These are phyloP conservation scores for Phymorhynchus buccinoides DNA, from an alignment of 1,140 invertebrate species.

Conservation along the genomic window DNA sequence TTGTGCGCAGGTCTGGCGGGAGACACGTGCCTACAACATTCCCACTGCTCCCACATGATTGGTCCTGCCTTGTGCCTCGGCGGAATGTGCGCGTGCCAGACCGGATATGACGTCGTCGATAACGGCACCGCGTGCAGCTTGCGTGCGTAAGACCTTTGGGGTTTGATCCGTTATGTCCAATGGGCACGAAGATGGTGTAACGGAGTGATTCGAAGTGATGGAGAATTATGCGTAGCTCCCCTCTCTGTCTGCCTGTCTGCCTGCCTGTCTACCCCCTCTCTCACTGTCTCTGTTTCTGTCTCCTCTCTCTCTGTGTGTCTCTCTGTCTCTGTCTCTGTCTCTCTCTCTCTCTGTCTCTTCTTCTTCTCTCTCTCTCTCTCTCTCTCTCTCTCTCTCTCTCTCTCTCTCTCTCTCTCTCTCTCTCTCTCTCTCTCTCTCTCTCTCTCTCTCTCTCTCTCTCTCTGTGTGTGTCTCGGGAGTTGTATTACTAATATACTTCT, in stretches of 20 bases:
- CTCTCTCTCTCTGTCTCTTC: conserved; percentile 7
- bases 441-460: too few species aligned
- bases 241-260: neutral
- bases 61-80: neutral
- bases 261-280: neutral
- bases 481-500: too few species aligned
- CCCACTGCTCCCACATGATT: conserved; percentile 15
- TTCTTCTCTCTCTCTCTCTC: neutral
- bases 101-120: conserved; percentile 29
- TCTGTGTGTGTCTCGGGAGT: too few species aligned
- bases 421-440: too few species aligned
- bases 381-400: too few species aligned
- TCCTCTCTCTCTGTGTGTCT: too few species aligned
- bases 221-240: too few species aligned
- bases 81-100: conserved; percentile 8
- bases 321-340: neutral
- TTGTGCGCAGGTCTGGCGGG: conserved; percentile 21
- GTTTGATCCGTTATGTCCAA: too few species aligned
- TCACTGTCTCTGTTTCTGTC: neutral
- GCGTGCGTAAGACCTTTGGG: conserved; percentile 26
- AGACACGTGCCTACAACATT: neutral
- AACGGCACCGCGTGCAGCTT: neutral
- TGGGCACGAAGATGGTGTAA: too few species aligned
- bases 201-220: too few species aligned
- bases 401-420: too few species aligned